A percentile compares a stretch with the other conserved stretches of the same genome.
Evolutionary conservation across 2,113 vertebrate species (phyloP).

Genomic region (Perognathus longimembris): DNA sequence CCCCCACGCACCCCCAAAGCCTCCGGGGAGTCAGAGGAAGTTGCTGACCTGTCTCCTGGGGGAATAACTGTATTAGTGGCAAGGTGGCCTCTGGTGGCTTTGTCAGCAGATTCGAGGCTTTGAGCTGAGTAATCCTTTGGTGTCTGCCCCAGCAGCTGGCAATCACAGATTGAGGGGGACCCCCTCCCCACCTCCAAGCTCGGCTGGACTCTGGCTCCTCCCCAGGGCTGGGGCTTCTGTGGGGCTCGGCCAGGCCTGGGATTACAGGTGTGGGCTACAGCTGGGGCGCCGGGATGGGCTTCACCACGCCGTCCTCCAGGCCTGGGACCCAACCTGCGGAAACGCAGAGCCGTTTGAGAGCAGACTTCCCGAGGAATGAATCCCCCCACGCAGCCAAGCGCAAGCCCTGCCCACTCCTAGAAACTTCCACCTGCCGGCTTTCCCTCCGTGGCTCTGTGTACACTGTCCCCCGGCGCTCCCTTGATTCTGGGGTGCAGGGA

Average conservation of each 20-base stretch:
- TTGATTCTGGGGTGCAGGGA: not conserved
- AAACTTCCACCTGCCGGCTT: too few relatives aligned
- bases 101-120: constrained; percentile 84
- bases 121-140: constrained; percentile 86
- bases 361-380: too few relatives aligned
- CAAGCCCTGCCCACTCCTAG: too few relatives aligned
- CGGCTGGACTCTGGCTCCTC: not conserved
- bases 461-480: too few relatives aligned
- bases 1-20: not conserved
- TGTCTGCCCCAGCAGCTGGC: constrained; percentile 86
- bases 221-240: not conserved
- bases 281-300: too few relatives aligned
- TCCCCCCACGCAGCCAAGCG: too few relatives aligned
- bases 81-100: constrained; percentile 82
- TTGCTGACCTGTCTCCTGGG: constrained; percentile 66
- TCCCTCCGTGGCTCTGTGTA: too few relatives aligned
- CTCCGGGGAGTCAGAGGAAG: constrained; percentile 41
- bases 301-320: too few relatives aligned
- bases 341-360: too few relatives aligned
- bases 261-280: too few relatives aligned
- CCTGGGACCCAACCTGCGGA: too few relatives aligned
- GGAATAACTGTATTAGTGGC: constrained; percentile 88
- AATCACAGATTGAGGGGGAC: constrained; percentile 71
- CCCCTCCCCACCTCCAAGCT: not conserved
- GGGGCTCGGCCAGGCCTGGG: too few relatives aligned